Percentiles rank a stretch among this genome's conserved stretches.
These are phyloP conservation scores for Acrobasis repandana DNA, from an alignment of 2,888 invertebrate species.

Conservation along the genomic window DNA sequence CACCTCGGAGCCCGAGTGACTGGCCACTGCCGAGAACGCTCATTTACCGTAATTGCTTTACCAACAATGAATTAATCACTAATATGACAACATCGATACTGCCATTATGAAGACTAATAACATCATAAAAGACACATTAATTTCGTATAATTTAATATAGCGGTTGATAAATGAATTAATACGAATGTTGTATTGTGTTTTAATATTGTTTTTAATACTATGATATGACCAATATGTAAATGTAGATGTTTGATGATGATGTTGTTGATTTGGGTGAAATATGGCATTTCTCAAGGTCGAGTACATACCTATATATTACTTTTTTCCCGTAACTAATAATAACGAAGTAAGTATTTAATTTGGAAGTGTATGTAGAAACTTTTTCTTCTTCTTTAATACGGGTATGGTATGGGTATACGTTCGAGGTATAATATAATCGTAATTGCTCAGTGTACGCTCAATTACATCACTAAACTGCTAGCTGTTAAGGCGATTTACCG, in stretches of 20 bases:
- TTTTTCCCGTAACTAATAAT: too few species aligned
- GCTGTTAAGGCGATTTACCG: slow-evolving; percentile 30
- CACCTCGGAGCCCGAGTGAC: slow-evolving; percentile 48
- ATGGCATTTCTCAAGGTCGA: too few species aligned
- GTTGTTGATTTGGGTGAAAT: too few species aligned
- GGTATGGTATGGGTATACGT: too few species aligned
- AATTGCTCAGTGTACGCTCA: slow-evolving; percentile 46
- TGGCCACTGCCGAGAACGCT: slow-evolving; percentile 48
- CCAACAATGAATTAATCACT: slow-evolving; percentile 73
- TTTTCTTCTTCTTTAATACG: too few species aligned
- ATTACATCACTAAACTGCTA: slow-evolving; percentile 46
- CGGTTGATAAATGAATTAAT: not conserved
- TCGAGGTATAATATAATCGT: not conserved
- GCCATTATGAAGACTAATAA: slow-evolving; percentile 58
- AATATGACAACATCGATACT: slow-evolving; percentile 67
- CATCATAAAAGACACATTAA: slow-evolving; percentile 46
- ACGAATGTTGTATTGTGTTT: not conserved
- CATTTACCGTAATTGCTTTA: slow-evolving; percentile 69
- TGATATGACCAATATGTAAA: too few species aligned
- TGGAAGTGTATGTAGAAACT: too few species aligned
- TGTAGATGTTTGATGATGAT: too few species aligned
- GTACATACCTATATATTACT: too few species aligned
- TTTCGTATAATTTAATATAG: not conserved
- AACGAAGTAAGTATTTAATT: too few species aligned
- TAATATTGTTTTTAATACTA: too few species aligned